These are phyloP conservation scores for Cetoscarus ocellatus DNA, from an alignment of 2,797 vertebrate species.

Conservation along the genomic window DNA sequence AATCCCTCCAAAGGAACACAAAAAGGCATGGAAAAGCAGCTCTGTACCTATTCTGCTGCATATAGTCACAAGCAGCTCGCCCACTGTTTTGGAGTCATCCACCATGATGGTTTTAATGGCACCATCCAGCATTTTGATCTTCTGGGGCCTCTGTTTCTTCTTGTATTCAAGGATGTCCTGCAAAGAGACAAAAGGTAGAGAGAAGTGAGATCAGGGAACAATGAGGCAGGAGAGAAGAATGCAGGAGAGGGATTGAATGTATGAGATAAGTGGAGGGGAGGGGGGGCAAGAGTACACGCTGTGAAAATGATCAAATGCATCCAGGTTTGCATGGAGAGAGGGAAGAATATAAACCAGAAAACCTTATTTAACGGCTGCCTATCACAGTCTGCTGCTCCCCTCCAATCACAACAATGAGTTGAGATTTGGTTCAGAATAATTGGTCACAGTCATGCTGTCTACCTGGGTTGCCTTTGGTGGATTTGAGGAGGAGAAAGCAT, in stretches of 20 bases:
- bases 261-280: background rate
- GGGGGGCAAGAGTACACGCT: slow-evolving; percentile 9
- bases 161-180: slow-evolving; percentile 98
- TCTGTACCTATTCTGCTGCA: slow-evolving; percentile 96
- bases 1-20: background rate
- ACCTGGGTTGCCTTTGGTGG: slow-evolving; percentile 68
- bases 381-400: slow-evolving; percentile 60
- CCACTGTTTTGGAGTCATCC: slow-evolving; percentile 98
- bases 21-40: background rate
- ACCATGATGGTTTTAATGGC: slow-evolving; percentile 99
- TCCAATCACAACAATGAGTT: slow-evolving; percentile 64
- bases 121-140: slow-evolving; percentile 98
- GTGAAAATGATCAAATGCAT: slow-evolving; percentile 62
- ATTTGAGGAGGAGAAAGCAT: slow-evolving; percentile 59
- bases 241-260: slow-evolving; percentile 12
- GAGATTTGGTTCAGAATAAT: slow-evolving; percentile 72
- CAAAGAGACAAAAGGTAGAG: slow-evolving; percentile 32
- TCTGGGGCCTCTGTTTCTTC: slow-evolving; percentile 98
- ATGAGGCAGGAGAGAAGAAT: slow-evolving; percentile 12
- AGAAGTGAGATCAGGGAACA: slow-evolving; percentile 3
- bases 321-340: slow-evolving; percentile 49
- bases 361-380: slow-evolving; percentile 75
- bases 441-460: slow-evolving; percentile 74
- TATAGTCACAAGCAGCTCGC: slow-evolving; percentile 97
- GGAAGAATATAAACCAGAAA: slow-evolving; percentile 67